A percentile compares a stretch with the other conserved stretches of the same genome.
Evolutionary conservation across 2,888 invertebrate species (phyloP).

Genomic region (Tinea semifulvella): DNA sequence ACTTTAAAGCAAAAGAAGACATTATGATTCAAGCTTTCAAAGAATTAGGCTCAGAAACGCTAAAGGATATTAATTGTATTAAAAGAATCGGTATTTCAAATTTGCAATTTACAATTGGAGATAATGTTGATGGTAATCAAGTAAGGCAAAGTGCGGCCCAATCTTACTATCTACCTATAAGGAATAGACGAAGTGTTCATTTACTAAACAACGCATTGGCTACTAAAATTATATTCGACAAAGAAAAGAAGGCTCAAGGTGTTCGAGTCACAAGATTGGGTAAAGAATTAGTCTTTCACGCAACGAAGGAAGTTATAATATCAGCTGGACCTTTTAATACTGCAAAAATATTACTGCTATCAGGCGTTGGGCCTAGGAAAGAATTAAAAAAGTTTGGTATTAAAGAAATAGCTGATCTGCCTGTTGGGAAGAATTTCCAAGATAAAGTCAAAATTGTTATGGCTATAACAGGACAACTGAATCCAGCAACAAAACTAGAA

Average conservation of each 20-base stretch:
- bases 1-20: conserved; percentile 3
- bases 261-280: conserved; percentile 72
- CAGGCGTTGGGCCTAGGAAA: conserved; percentile 75
- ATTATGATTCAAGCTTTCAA: conserved; percentile 7
- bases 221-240: conserved; percentile 65
- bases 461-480: conserved; percentile 22
- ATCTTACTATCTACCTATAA: conserved; percentile 25
- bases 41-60: conserved; percentile 7
- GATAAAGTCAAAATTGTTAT: conserved; percentile 59
- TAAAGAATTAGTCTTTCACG: conserved; percentile 68
- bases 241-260: conserved; percentile 69
- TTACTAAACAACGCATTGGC: conserved; percentile 77
- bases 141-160: conserved; percentile 22
- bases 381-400: conserved; percentile 70
- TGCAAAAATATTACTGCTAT: conserved; percentile 86
- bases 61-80: not conserved
- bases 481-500: conserved; percentile 20
- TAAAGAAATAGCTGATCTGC: conserved; percentile 73
- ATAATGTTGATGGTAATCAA: conserved; percentile 17
- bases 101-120: not conserved
- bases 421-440: conserved; percentile 81
- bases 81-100: conserved; percentile 5
- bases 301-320: conserved; percentile 79
- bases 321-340: conserved; percentile 85
- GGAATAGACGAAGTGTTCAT: conserved; percentile 71